Conservation (phyloP, 2,888 invertebrate genomes). For the Acanthacorydalis orientalis region DNA sequence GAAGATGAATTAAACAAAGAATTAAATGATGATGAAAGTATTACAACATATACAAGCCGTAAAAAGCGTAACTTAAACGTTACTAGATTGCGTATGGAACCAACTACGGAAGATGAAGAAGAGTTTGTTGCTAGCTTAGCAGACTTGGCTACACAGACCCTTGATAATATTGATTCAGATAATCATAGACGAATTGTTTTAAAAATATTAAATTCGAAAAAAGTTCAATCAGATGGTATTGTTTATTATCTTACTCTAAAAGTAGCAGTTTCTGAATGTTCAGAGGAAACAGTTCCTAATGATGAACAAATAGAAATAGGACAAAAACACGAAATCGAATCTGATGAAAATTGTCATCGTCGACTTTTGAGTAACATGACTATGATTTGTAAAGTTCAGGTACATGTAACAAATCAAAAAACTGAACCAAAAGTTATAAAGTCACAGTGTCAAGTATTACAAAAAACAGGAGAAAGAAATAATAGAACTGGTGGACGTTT, state of each 20-base stretch:
- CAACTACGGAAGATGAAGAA: slow-evolving; percentile 3
- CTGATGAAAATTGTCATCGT: slow-evolving; percentile 13
- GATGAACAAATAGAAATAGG: slow-evolving; percentile 1
- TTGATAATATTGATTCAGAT: slow-evolving; percentile 33
- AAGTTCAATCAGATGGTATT: slow-evolving; percentile 18
- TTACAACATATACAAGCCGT: background rate
- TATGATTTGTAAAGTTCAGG: slow-evolving; percentile 36
- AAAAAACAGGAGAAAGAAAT: slow-evolving; percentile 13
- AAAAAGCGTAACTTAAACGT: background rate
- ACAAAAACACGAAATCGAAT: slow-evolving; percentile 6
- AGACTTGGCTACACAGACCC: slow-evolving; percentile 26
- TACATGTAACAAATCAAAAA: slow-evolving; percentile 26
- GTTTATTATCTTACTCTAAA: slow-evolving; percentile 26
- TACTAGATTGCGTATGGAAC: slow-evolving; percentile 3
- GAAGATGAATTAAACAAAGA: slow-evolving; percentile 5
- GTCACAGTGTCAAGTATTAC: slow-evolving; percentile 30
- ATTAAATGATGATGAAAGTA: slow-evolving; percentile 6
- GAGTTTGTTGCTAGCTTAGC: slow-evolving; percentile 23
- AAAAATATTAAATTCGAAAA: slow-evolving; percentile 27
- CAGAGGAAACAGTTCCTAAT: slow-evolving; percentile 13
- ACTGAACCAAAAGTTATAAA: slow-evolving; percentile 29
- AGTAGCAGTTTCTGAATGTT: slow-evolving; percentile 28
- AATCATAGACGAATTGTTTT: slow-evolving; percentile 28
- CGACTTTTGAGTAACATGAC: slow-evolving; percentile 20
- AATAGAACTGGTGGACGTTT: slow-evolving; percentile 4